phyloP scores from a whole-genome alignment of 2,888 invertebrate species.

The Melangyna quadrimaculata region DNA sequence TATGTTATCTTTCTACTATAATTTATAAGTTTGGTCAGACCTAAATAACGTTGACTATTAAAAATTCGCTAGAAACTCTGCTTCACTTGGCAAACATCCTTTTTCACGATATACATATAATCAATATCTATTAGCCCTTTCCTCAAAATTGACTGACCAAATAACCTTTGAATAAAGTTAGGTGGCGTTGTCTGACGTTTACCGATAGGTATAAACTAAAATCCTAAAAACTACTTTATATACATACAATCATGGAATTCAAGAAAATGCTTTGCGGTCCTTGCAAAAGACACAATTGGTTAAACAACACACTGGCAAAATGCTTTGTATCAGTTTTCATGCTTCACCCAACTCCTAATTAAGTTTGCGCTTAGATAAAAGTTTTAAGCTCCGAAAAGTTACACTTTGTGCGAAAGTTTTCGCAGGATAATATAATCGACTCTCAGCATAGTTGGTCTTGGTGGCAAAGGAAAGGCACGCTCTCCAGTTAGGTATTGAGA shows the following conservation, averaged over 20 bases:
- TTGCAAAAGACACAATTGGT: slow-evolving; percentile 4
- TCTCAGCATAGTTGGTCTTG: neutral
- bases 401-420: slow-evolving; percentile 51
- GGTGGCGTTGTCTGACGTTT: neutral
- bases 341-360: slow-evolving; percentile 60
- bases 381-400: slow-evolving; percentile 57
- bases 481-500: neutral
- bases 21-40: too few relatives aligned
- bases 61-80: too few relatives aligned
- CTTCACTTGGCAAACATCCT: too few relatives aligned
- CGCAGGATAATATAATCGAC: slow-evolving; percentile 51
- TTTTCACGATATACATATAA: too few relatives aligned
- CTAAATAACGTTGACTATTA: too few relatives aligned
- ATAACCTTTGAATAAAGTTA: too few relatives aligned
- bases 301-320: neutral
- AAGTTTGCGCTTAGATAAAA: slow-evolving; percentile 61
- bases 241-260: neutral
- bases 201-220: neutral
- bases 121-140: too few relatives aligned
- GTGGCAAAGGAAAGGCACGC: neutral
- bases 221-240: neutral
- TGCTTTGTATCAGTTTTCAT: slow-evolving; percentile 49
- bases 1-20: too few relatives aligned
- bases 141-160: too few relatives aligned
- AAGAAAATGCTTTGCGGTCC: neutral